These are phyloP conservation scores for Trimorus sp. DNA, from an alignment of 2,888 invertebrate species.

Conservation along the genomic window DNA sequence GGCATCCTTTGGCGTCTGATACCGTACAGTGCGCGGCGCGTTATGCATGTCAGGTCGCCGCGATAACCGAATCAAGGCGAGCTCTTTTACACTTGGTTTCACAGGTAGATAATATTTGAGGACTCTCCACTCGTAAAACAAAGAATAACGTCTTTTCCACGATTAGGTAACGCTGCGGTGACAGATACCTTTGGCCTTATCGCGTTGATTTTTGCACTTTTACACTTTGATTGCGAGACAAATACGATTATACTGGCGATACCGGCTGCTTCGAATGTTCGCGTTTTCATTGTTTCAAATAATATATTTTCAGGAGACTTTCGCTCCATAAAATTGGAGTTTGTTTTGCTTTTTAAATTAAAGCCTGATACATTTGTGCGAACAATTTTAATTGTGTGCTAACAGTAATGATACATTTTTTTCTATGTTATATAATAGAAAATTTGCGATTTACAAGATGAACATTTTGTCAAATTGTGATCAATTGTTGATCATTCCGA, in stretches of 20 bases:
- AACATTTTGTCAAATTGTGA: too few species aligned
- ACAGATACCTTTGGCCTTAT: conserved; percentile 53
- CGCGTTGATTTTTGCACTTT: conserved; percentile 55
- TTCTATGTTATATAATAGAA: too few species aligned
- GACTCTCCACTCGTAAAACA: conserved; percentile 45
- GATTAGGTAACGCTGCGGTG: conserved; percentile 43
- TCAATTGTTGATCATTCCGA: too few species aligned
- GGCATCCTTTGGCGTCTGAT: conserved; percentile 74
- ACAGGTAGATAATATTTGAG: conserved; percentile 63
- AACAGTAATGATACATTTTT: too few species aligned
- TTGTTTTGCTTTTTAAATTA: too few species aligned
- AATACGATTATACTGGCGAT: conserved; percentile 41
- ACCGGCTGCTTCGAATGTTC: too few species aligned
- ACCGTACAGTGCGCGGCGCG: conserved; percentile 57
- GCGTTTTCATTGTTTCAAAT: too few species aligned
- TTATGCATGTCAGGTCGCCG: conserved; percentile 62
- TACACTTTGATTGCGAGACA: conserved; percentile 48
- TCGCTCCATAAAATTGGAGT: too few species aligned
- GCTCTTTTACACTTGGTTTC: conserved; percentile 60
- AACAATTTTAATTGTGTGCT: too few species aligned
- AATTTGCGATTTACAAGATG: too few species aligned
- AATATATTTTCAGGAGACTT: too few species aligned
- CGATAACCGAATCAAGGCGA: conserved; percentile 66
- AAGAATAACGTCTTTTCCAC: conserved; percentile 48
- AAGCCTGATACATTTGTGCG: too few species aligned